Evolutionary conservation across 2,113 vertebrate species (phyloP), one percentile per base, ranked within the genome.

Genomic region (Dendrocopos noguchii): DNA sequence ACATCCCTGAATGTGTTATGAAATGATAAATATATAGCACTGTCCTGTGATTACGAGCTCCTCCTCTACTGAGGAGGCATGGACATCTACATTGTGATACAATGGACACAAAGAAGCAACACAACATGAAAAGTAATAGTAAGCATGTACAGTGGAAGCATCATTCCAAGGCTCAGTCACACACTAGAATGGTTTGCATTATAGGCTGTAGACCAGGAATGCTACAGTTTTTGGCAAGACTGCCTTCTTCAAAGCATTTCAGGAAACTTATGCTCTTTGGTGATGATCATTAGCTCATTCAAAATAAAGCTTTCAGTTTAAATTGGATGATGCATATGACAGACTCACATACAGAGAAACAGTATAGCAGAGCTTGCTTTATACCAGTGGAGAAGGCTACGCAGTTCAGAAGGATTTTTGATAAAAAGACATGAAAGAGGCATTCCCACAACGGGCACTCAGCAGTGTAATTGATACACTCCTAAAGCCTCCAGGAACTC

Each of bases 141-240:
- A 75, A 47, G 60, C 17, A 79, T 0, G 0, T 24, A 20, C 1
- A 63, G 22, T 13, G 29, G n/a, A 12, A 89, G 12, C 14, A 59
- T 44, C 68, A 84, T 28, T 21, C 50, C 29, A 57, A 68, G 55
- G 31, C 22, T 72, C 27, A 31, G 27, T 50, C 53, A 27, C 20
- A 81, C 9, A 8, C 4, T 33, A 61, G 11, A 76, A 29, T 2
- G 8, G 5, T 64, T 78, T 71, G 36, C 17, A 33, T 31, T 24
- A 46, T 2, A 76, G 39, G 28, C 25, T 4, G 27, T 2, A 55
- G 15, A 82, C 34, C 28, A 73, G 64, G 29, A 92, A 73, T 28
- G 27, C 14, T 55, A 24, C 20, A 24, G 15, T 13, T 76, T 92
- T 72, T 79, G 55, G 44, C 42, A 80, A 67, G 73, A 60, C 13